phyloP scores from a whole-genome alignment of 2,113 vertebrate genomes.

The Stomatorhinus ivindoensis region DNA sequence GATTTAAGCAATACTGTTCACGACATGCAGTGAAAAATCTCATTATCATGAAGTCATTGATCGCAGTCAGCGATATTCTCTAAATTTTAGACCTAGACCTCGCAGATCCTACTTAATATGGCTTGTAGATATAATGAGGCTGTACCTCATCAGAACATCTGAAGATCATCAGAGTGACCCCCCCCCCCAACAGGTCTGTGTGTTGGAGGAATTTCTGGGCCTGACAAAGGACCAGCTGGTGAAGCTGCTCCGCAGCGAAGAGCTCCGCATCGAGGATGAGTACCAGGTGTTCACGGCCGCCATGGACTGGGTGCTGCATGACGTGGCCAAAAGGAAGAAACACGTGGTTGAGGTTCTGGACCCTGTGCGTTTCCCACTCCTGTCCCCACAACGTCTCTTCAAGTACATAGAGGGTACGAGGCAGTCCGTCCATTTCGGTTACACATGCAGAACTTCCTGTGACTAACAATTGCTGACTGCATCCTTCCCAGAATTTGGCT shows the following conservation, averaged over 20 bases:
- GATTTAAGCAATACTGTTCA: background rate
- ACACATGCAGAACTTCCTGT: background rate
- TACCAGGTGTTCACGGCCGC: conserved; percentile 88
- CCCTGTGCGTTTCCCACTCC: conserved; percentile 82
- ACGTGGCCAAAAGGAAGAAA: conserved; percentile 79
- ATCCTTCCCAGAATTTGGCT: background rate
- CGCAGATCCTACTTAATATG: background rate
- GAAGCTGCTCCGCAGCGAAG: conserved; percentile 82
- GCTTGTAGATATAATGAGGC: background rate
- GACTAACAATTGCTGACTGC: background rate
- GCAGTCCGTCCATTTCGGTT: background rate
- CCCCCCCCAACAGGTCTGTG: conserved; percentile 49
- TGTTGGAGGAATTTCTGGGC: conserved; percentile 76
- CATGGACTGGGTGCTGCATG: conserved; percentile 90
- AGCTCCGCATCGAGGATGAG: conserved; percentile 91
- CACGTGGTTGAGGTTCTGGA: conserved; percentile 85
- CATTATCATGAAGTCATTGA: background rate
- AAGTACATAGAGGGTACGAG: conserved; percentile 85
- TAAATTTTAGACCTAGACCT: background rate
- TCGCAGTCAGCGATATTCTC: background rate
- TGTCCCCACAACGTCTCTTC: conserved; percentile 82
- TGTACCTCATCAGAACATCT: background rate
- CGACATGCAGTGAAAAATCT: background rate
- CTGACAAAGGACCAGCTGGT: conserved; percentile 84
- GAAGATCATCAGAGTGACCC: background rate